phyloP scores from a whole-genome alignment of 92 coral and sea anemone species.

The Heliopora coerulea region DNA sequence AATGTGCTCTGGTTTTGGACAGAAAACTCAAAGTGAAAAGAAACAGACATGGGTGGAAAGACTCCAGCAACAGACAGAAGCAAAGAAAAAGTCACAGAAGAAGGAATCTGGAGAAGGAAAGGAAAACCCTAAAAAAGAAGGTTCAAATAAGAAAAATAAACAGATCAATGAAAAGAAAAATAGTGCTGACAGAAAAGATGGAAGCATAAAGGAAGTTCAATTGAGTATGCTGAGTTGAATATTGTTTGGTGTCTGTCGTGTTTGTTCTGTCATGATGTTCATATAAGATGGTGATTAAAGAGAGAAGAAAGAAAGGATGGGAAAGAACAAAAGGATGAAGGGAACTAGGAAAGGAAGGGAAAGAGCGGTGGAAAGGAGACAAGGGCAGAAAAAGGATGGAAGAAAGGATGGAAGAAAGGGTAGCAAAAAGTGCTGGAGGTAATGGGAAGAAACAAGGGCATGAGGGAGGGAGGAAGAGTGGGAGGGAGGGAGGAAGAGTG shows the following conservation, averaged over 20 bases:
- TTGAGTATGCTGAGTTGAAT: background rate
- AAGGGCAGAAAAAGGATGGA: background rate
- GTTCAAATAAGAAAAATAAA: background rate
- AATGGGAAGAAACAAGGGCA: slow-evolving; percentile 45
- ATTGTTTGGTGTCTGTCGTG: too few relatives aligned
- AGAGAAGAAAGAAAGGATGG: too few relatives aligned
- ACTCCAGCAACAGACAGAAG: slow-evolving; percentile 88
- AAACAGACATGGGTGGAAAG: slow-evolving; percentile 91
- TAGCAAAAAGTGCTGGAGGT: slow-evolving; percentile 35
- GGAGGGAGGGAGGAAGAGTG: background rate
- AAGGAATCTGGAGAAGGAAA: slow-evolving; percentile 49
- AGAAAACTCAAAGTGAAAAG: slow-evolving; percentile 67
- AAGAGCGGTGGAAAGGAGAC: too few relatives aligned
- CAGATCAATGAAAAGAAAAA: background rate
- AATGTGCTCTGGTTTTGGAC: background rate
- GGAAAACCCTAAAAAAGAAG: background rate
- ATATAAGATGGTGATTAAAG: too few relatives aligned
- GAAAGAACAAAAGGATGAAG: too few relatives aligned
- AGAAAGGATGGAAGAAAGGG: slow-evolving; percentile 48
- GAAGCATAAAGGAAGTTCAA: background rate
- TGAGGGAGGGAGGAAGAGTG: background rate
- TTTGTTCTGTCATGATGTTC: too few relatives aligned
- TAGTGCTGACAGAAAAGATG: background rate
- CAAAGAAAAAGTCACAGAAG: slow-evolving; percentile 39
- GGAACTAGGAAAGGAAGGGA: too few relatives aligned